phyloP scores from a whole-genome alignment of 2,888 invertebrate genomes.

The Scrobipalpa atriplicella region DNA sequence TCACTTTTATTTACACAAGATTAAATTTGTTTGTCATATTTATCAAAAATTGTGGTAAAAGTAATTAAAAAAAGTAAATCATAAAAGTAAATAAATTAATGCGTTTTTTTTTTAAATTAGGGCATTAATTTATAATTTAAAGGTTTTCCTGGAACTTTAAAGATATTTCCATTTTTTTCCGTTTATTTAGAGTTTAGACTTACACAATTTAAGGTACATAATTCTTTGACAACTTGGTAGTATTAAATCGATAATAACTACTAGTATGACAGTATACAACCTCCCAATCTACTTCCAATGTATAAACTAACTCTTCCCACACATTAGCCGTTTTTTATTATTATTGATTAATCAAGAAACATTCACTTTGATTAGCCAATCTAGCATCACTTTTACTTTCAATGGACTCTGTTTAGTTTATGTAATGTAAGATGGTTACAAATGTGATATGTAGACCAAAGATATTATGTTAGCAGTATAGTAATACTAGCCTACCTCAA shows the following conservation, averaged over 20 bases:
- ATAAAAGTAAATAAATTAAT: too few relatives aligned
- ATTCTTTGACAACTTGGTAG: too few relatives aligned
- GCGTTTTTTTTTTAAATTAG: too few relatives aligned
- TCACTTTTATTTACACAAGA: neutral
- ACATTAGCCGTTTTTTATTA: neutral
- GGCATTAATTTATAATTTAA: too few relatives aligned
- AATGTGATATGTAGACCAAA: neutral
- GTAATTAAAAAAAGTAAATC: too few relatives aligned
- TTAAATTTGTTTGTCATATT: too few relatives aligned
- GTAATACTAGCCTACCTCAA: too few relatives aligned
- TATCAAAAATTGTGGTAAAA: too few relatives aligned
- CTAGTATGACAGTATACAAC: neutral
- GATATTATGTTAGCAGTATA: neutral
- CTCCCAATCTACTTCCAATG: neutral
- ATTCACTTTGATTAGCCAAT: constrained; percentile 10
- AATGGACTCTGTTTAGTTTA: constrained; percentile 10
- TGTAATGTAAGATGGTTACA: constrained; percentile 17
- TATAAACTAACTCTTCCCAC: neutral
- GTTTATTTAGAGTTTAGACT: too few relatives aligned
- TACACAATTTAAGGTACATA: too few relatives aligned
- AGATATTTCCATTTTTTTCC: too few relatives aligned
- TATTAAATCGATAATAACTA: neutral
- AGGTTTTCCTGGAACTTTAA: too few relatives aligned
- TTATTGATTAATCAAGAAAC: constrained; percentile 3
- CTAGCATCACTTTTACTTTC: constrained; percentile 18